phyloP scores from a whole-genome alignment of 2,888 invertebrate genomes.

The Rhamnusium bicolor region DNA sequence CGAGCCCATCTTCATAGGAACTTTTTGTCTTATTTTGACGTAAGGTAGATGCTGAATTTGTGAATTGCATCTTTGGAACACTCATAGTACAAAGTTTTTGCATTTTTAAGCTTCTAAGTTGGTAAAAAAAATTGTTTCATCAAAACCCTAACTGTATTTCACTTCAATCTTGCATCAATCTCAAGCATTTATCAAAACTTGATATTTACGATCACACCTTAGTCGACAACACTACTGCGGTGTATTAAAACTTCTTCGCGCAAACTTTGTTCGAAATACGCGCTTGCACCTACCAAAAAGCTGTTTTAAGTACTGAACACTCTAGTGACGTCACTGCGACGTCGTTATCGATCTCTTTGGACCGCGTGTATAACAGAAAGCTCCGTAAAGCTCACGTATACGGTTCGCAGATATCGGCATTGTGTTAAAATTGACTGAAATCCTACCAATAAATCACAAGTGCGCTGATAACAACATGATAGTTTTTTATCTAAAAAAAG shows the following conservation, averaged over 20 bases:
- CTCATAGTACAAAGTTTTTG: no score
- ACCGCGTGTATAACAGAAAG: constrained; percentile 68
- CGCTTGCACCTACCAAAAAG: constrained; percentile 23
- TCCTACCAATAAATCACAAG: constrained; percentile 17
- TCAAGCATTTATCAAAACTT: background rate
- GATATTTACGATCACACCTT: background rate
- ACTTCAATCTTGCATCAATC: background rate
- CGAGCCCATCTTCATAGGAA: no score
- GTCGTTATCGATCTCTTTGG: constrained; percentile 68
- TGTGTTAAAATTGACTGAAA: constrained; percentile 46
- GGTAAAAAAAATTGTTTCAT: no score
- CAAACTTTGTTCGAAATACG: constrained; percentile 22
- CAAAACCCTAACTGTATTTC: background rate
- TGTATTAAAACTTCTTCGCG: constrained; percentile 25
- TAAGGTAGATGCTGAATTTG: no score
- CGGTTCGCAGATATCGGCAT: constrained; percentile 50
- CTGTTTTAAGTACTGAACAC: constrained; percentile 12
- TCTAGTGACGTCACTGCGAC: constrained; percentile 70
- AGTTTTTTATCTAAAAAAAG: constrained; percentile 28
- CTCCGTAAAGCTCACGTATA: constrained; percentile 58
- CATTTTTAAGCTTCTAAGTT: no score
- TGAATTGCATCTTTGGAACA: no score
- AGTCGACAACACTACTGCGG: background rate
- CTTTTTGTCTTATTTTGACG: no score
- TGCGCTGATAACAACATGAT: constrained; percentile 39